Conservation (phyloP, 2,888 invertebrate genomes). For the Tetrapedia diversipes region DNA sequence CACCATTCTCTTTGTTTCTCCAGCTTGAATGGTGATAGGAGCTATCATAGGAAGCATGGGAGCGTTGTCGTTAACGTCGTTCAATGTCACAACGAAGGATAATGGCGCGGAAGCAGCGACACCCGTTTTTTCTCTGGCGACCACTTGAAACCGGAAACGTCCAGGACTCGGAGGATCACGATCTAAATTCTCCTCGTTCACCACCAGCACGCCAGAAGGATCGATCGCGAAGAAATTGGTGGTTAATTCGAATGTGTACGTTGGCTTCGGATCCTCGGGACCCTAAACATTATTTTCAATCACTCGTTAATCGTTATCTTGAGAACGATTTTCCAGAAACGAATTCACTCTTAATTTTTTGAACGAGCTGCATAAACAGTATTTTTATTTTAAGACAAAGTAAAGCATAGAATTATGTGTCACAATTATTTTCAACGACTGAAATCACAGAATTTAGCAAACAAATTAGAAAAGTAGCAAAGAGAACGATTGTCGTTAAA, state of each 20-base stretch:
- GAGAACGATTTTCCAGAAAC: neutral
- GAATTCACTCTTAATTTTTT: neutral
- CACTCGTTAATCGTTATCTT: neutral
- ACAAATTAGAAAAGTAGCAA: too few relatives aligned
- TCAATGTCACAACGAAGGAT: slow-evolving; percentile 89
- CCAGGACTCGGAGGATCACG: slow-evolving; percentile 94
- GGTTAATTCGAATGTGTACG: slow-evolving; percentile 92
- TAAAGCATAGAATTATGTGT: too few relatives aligned
- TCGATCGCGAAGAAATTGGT: slow-evolving; percentile 92
- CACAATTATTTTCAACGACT: too few relatives aligned
- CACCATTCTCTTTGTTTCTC: slow-evolving; percentile 87
- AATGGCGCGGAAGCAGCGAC: slow-evolving; percentile 92
- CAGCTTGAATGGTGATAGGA: slow-evolving; percentile 92
- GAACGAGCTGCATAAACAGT: too few relatives aligned
- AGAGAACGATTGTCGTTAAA: too few relatives aligned
- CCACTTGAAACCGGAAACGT: slow-evolving; percentile 93
- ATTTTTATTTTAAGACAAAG: too few relatives aligned
- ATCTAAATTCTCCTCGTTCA: slow-evolving; percentile 92
- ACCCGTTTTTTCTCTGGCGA: slow-evolving; percentile 91
- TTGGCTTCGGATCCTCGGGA: slow-evolving; percentile 90
- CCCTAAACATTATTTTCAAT: slow-evolving; percentile 84
- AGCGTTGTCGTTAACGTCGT: slow-evolving; percentile 94
- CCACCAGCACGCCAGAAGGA: slow-evolving; percentile 88
- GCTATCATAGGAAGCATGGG: slow-evolving; percentile 91
- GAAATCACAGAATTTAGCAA: too few relatives aligned